Base-by-base conservation (phyloP, 2,888 invertebrate genomes). In the Heteromyza rotundicornis region DNA sequence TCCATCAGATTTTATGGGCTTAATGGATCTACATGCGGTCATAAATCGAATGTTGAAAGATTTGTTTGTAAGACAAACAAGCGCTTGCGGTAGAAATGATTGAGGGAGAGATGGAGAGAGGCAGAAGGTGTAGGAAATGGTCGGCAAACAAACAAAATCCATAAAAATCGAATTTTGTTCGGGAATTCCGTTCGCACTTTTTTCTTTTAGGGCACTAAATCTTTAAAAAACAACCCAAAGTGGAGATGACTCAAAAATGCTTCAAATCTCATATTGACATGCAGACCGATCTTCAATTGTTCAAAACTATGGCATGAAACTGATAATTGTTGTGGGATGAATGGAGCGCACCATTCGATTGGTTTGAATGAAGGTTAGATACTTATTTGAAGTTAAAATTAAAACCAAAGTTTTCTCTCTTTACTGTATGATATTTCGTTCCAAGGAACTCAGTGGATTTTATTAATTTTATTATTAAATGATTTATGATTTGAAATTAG, bases 1-100 rank as follows among this genome's bases (percentile, higher is more conserved):
- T 67, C 70, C 70, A 68, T 68, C 69, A 68, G 74, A 74, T 78
- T 78, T 77, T 77, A 77, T 77, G 70, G 70, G 70, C 75, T 77
- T 76, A 77, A 76, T 74, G 74, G 75, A 72, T 76, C 72, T 76
- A 70, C 23, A 23, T 23, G 52, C 36, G 20, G 76, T 68, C 76
- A 64, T 74, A 74, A 74, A 76, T 74, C 70, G 66, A n/a, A 20
- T 60, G 56, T 49, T 51, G 51, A 50, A 64, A 60, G 36, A 61
- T n/a, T n/a, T n/a, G 57, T 36, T 44, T 56, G 36, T 23, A 56
- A 60, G 56, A 20, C 52, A 57, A 60, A 56, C 60, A 60, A 50
- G 49, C 36, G 50, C 23, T 35, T 10, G 51, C 22, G 17, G 51
- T 17, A 51, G 55, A 47, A 53, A 55, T 16, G 44, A 40, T 44